These are phyloP conservation scores for Leptosomus discolor DNA, from an alignment of 2,113 vertebrate genomes.

Conservation along the genomic window DNA sequence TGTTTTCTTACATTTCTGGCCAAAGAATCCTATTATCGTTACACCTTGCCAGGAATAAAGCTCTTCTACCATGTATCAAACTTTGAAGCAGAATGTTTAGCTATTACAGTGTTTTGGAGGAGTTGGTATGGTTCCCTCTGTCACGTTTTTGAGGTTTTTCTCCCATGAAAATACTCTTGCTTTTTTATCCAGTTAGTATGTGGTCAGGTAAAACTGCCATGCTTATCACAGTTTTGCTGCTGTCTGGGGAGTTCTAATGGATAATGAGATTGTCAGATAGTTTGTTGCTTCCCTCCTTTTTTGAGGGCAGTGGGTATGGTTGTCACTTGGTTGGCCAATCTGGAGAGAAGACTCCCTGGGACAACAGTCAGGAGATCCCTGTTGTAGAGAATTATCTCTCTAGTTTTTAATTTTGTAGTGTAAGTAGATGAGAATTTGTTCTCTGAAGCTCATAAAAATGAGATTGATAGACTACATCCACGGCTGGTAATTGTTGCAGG, in stretches of 20 bases:
- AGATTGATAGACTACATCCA: not conserved
- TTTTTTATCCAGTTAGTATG: not conserved
- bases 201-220: not conserved
- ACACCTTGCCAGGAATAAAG: not conserved
- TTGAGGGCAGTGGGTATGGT: not conserved
- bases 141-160: not conserved
- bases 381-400: not conserved
- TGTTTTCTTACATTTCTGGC: not conserved
- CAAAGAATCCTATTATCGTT: not conserved
- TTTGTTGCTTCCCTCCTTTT: not conserved
- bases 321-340: not conserved
- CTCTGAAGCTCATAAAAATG: not conserved
- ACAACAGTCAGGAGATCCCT: not conserved
- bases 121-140: not conserved
- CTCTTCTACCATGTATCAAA: not conserved
- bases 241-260: not conserved
- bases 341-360: not conserved
- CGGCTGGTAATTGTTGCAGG: not conserved
- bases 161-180: not conserved
- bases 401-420: not conserved
- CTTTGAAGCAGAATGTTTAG: not conserved
- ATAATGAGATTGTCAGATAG: not conserved
- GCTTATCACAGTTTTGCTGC: not conserved
- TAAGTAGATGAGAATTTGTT: not conserved
- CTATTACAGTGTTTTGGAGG: not conserved